Conservation (phyloP, 2,888 invertebrate genomes). For the Morinoia aosen region DNA sequence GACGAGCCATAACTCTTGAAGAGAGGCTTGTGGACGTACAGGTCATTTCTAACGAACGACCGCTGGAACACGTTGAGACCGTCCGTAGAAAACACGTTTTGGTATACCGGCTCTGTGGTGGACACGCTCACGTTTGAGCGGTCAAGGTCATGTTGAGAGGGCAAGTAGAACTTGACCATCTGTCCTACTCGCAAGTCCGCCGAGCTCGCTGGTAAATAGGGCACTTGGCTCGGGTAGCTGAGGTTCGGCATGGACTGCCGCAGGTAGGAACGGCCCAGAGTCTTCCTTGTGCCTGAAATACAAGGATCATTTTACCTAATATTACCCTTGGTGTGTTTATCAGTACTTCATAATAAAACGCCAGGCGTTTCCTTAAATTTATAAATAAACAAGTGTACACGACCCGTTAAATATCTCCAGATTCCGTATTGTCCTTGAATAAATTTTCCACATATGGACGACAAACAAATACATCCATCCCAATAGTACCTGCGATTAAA, state of each 20-base stretch:
- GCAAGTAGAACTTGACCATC: slow-evolving; percentile 37
- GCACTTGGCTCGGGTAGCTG: neutral
- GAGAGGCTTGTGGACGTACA: neutral
- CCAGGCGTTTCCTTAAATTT: too few species aligned
- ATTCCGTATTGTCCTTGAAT: too few species aligned
- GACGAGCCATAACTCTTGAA: neutral
- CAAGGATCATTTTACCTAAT: too few species aligned
- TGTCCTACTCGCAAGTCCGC: neutral
- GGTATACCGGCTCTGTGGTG: neutral
- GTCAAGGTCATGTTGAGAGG: neutral
- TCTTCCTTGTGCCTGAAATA: neutral
- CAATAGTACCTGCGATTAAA: too few species aligned
- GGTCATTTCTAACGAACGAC: too few species aligned
- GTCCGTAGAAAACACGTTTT: neutral
- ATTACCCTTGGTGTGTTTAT: too few species aligned
- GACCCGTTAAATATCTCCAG: too few species aligned
- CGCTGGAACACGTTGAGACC: too few species aligned
- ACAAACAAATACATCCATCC: too few species aligned
- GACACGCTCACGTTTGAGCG: neutral
- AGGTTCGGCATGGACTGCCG: neutral
- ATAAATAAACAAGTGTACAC: too few species aligned
- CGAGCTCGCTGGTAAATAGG: neutral
- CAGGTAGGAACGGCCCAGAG: neutral
- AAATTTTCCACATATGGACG: too few species aligned
- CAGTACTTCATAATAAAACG: too few species aligned